Evolutionary conservation across 2,113 vertebrate species (phyloP), one percentile per base, ranked within the genome.

Genomic region (Sprattus sprattus): DNA sequence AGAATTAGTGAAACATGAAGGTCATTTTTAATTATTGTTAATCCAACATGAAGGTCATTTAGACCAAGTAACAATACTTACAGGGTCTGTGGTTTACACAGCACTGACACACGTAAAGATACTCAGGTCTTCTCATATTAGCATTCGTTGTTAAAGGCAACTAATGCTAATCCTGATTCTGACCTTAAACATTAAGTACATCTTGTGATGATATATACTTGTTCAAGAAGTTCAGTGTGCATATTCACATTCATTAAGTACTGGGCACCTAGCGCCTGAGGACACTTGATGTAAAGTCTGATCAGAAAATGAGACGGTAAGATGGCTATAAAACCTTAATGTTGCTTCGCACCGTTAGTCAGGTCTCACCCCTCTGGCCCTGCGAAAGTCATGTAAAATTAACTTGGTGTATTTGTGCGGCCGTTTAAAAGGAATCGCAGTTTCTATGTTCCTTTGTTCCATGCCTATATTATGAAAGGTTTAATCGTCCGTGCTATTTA

Each of bases 381-480:
- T 32, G 71, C 39, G 71, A 78, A 78, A 78, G 71, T 39, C 71
- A 32, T 78, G 71, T 78, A 78, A 78, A 44, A 78, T 44, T 78
- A 78, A 78, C 71, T 5, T 16, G 13, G 28, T 39, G 71, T 39
- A 78, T 78, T 39, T 78, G 32, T 32, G 16, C 71, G 16, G 32
- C 71, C 71, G 15, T 32, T 4, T 78, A 16, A 78, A 78, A 78
- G 28, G 15, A 28, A 15, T 0, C 28, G 10, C 71, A 13, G 39
- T 32, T 78, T 6, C 28, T 78, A 10, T 0, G 25, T 78, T 32
- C 25, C 11, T 4, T 78, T 78, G 71, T 78, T 78, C 71, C 71
- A 32, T 78, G 28, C 28, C 71, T 32, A 78, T 78, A 78, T 78
- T 78, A 78, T 78, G 71, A 78, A 15, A 78, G 71, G 71, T 78